These are phyloP conservation scores for Panagrolaimus sp. DNA, from an alignment of 1,140 invertebrate species.

Conservation along the genomic window DNA sequence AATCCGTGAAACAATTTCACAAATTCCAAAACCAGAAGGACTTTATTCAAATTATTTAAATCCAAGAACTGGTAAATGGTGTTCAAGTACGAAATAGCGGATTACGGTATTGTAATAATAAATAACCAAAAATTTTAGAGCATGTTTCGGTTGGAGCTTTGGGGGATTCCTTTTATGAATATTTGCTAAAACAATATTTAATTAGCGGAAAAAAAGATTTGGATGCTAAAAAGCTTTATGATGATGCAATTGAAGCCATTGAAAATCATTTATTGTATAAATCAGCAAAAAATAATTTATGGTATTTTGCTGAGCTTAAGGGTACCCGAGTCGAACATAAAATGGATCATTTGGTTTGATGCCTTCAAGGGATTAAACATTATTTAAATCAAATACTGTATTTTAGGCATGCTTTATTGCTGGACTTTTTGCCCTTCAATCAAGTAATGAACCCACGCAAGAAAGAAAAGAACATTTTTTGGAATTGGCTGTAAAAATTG, in stretches of 20 bases:
- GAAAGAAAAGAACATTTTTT: conserved; percentile 72
- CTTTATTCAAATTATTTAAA: conserved; percentile 93
- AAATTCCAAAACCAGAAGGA: conserved; percentile 79
- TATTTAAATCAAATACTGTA: too few species aligned
- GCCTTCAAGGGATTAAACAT: too few species aligned
- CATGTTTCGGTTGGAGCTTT: conserved; percentile 92
- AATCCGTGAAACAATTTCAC: conserved; percentile 73
- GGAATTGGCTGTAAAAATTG: conserved; percentile 82
- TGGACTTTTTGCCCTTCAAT: conserved; percentile 85
- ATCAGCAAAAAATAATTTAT: conserved; percentile 44
- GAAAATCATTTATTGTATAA: conserved; percentile 56
- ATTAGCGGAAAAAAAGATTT: conserved; percentile 75
- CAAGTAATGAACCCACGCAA: conserved; percentile 70
- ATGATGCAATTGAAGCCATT: conserved; percentile 73
- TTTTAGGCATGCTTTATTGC: conserved; percentile 89
- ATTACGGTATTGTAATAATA: conserved; percentile 10
- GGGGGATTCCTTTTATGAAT: conserved; percentile 98
- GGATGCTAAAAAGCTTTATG: conserved; percentile 84
- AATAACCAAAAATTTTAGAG: conserved; percentile 65
- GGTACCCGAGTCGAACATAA: conserved; percentile 87
- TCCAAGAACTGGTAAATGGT: conserved; percentile 89
- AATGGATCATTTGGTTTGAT: conserved; percentile 97
- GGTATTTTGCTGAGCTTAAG: conserved; percentile 86
- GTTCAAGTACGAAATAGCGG: conserved; percentile 77
- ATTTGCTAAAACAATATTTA: conserved; percentile 90